A percentile compares a stretch with the other conserved stretches of the same genome.
phyloP scores from a whole-genome alignment of 2,113 vertebrate species.

The Rhinolophus sinicus region DNA sequence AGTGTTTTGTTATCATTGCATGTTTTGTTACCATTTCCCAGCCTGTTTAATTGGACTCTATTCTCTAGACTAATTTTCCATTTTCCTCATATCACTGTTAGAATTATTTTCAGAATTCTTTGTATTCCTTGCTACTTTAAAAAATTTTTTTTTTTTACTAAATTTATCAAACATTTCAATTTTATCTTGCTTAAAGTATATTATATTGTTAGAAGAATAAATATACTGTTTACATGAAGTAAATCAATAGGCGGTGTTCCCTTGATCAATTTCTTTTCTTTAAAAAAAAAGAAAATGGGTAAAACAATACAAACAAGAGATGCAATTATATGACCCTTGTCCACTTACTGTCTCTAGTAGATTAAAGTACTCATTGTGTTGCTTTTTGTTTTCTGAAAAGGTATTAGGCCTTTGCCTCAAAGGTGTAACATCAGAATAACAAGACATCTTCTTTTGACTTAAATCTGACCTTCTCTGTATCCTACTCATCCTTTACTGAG shows the following conservation, averaged over 20 bases:
- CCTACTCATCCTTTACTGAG: slow-evolving; percentile 80
- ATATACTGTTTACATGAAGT: slow-evolving; percentile 2
- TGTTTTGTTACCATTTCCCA: background rate
- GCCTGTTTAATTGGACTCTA: background rate
- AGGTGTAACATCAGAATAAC: slow-evolving; percentile 81
- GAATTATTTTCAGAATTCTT: slow-evolving; percentile 19
- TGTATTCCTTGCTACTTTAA: background rate
- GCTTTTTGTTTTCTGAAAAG: slow-evolving; percentile 82
- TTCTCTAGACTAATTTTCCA: background rate
- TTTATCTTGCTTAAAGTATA: slow-evolving; percentile 11
- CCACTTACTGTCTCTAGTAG: slow-evolving; percentile 43
- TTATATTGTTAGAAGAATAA: slow-evolving; percentile 15
- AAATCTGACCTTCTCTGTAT: slow-evolving; percentile 80
- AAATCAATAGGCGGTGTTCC: slow-evolving; percentile 25
- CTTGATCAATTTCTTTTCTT: slow-evolving; percentile 58
- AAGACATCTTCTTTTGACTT: slow-evolving; percentile 82
- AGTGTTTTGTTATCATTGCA: background rate
- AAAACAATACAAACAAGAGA: slow-evolving; percentile 34
- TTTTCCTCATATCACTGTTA: background rate
- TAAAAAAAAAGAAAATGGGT: slow-evolving; percentile 32
- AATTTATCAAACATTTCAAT: slow-evolving; percentile 44
- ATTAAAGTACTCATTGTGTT: slow-evolving; percentile 66
- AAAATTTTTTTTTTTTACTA: background rate
- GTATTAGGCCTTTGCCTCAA: slow-evolving; percentile 82
- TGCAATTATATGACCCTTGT: slow-evolving; percentile 64